phyloP scores from a whole-genome alignment of 2,797 vertebrate genomes.

The Gadopsis bispinosus region DNA sequence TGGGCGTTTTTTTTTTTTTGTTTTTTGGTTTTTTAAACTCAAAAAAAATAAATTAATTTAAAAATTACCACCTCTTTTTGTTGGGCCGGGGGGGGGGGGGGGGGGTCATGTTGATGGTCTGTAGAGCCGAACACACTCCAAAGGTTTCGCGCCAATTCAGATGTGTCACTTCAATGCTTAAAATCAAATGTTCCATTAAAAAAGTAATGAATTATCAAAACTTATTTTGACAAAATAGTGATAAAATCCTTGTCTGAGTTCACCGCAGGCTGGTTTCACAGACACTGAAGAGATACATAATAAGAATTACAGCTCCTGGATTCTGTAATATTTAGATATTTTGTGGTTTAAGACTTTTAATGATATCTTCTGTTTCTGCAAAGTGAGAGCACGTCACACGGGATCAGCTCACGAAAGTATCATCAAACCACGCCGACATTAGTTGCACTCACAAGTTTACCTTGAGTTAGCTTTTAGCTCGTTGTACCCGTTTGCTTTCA shows the following conservation, averaged over 20 bases:
- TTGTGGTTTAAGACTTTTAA: background rate
- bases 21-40: too few species aligned
- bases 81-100: too few species aligned
- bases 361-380: background rate
- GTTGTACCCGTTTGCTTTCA: rapidly evolving
- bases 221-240: background rate
- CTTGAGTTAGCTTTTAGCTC: background rate
- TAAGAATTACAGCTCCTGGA: background rate
- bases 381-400: background rate
- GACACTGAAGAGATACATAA: background rate
- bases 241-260: background rate
- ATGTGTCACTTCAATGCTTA: background rate
- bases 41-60: too few species aligned
- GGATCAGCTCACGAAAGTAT: background rate
- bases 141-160: background rate
- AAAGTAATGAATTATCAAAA: background rate
- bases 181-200: slow-evolving; percentile 6
- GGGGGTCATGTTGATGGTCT: background rate
- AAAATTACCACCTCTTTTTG: too few species aligned
- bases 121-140: background rate
- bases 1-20: too few species aligned
- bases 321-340: background rate
- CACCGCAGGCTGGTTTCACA: slow-evolving; percentile 37
- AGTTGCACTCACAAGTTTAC: too few species aligned
- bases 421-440: background rate